These are phyloP conservation scores for Periparus ater DNA, from an alignment of 2,797 vertebrate genomes.

Conservation along the genomic window DNA sequence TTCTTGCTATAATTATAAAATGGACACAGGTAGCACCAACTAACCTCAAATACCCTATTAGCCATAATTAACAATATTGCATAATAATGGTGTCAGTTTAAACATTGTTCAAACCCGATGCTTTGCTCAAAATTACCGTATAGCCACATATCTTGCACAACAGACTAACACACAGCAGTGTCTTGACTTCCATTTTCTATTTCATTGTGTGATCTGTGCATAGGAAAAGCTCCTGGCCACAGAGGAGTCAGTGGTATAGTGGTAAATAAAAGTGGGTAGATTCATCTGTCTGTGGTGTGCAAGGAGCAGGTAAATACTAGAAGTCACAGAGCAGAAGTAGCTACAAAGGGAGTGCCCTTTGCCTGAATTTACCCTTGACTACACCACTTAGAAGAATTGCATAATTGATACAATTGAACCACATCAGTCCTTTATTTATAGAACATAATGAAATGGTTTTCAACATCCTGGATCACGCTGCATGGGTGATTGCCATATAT, in stretches of 20 bases:
- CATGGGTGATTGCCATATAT: conserved; percentile 32
- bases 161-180: neutral
- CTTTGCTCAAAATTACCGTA: conserved; percentile 43
- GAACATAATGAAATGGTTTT: conserved; percentile 67
- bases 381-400: conserved; percentile 53
- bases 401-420: conserved; percentile 67
- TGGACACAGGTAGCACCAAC: conserved; percentile 60
- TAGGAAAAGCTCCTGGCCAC: conserved; percentile 41
- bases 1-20: conserved; percentile 51
- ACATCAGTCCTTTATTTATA: conserved; percentile 65
- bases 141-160: conserved; percentile 51
- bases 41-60: conserved; percentile 55
- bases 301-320: conserved; percentile 28
- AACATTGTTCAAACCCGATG: conserved; percentile 40
- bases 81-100: conserved; percentile 60
- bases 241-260: conserved; percentile 4
- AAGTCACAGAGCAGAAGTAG: neutral
- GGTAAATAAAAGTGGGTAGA: conserved; percentile 26
- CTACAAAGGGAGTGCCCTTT: conserved; percentile 54
- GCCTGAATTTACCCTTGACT: conserved; percentile 42
- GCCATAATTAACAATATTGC: conserved; percentile 61
- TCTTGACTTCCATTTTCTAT: conserved; percentile 48
- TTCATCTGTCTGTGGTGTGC: conserved; percentile 29
- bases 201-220: neutral
- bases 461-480: conserved; percentile 29